These are phyloP conservation scores for Hormiphora californensis DNA, from an alignment of 37 sponge, comb jelly and placozoan species.

Conservation along the genomic window DNA sequence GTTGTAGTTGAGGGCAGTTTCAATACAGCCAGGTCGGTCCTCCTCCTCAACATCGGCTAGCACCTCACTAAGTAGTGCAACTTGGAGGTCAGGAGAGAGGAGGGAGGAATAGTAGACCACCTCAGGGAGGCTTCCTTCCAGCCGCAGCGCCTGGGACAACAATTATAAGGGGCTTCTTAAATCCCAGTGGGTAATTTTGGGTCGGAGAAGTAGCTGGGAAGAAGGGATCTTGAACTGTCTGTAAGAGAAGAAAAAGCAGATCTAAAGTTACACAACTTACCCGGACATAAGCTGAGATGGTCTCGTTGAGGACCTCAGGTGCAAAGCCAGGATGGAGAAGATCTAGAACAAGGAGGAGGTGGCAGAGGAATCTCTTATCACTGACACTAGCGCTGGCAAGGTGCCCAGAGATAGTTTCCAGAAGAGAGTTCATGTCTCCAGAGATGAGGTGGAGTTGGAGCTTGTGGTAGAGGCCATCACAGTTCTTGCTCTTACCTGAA, in stretches of 20 bases:
- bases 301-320: background rate
- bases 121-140: background rate
- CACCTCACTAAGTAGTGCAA: slow-evolving; percentile 26
- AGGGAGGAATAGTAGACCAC: background rate
- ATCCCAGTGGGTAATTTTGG: background rate
- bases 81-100: slow-evolving; percentile 8
- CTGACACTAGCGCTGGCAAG: slow-evolving; percentile 15
- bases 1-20: background rate
- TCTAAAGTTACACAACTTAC: no score
- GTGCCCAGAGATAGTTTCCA: background rate
- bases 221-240: background rate
- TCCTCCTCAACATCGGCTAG: slow-evolving; percentile 18
- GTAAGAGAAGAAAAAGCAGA: background rate
- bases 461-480: background rate
- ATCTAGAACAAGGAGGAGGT: slow-evolving; percentile 48
- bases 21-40: slow-evolving; percentile 2
- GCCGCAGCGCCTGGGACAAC: background rate
- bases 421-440: background rate
- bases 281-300: slow-evolving; percentile 27
- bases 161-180: no score
- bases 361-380: slow-evolving; percentile 6
- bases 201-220: background rate
- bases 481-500: slow-evolving; percentile 23
- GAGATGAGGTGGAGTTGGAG: slow-evolving; percentile 30
- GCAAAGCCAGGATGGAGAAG: background rate